phyloP scores from a whole-genome alignment of 2,113 vertebrate genomes.

The Oncorhynchus nerka region DNA sequence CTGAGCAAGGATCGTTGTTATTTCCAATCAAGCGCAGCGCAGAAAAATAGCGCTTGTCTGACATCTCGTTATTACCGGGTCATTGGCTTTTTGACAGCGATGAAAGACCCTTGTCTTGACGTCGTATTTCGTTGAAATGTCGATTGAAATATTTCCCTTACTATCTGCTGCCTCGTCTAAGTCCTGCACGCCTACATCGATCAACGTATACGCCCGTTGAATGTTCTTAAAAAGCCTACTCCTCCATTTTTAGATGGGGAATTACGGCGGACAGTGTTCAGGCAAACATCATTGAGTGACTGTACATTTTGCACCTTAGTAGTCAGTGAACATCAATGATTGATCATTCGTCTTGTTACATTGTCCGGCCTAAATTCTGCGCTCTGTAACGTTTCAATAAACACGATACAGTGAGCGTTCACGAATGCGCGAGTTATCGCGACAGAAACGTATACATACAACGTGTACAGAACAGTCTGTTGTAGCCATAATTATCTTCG shows the following conservation, averaged over 20 bases:
- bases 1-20: slow-evolving; percentile 42
- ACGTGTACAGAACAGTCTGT: slow-evolving; percentile 24
- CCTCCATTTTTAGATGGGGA: slow-evolving; percentile 61
- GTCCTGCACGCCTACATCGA: slow-evolving; percentile 47
- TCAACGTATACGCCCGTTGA: slow-evolving; percentile 40
- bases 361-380: slow-evolving; percentile 49
- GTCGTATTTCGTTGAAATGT: slow-evolving; percentile 19
- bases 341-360: slow-evolving; percentile 38
- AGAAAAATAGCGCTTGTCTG: slow-evolving; percentile 22
- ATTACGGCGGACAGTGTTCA: slow-evolving; percentile 31
- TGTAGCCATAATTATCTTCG: slow-evolving; percentile 41
- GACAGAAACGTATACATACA: slow-evolving; percentile 3
- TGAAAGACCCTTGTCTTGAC: slow-evolving; percentile 14
- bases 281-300: background rate
- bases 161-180: slow-evolving; percentile 46
- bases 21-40: slow-evolving; percentile 43
- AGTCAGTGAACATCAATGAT: slow-evolving; percentile 33
- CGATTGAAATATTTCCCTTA: slow-evolving; percentile 49
- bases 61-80: slow-evolving; percentile 40
- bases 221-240: slow-evolving; percentile 39
- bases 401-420: slow-evolving; percentile 15
- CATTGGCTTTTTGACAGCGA: slow-evolving; percentile 26
- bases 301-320: background rate
- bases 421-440: slow-evolving; percentile 22
- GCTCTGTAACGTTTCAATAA: slow-evolving; percentile 21